Evolutionary conservation across 37 sponge, comb jelly and placozoan species (phyloP).

Genomic region (Petrosia ficiformis): DNA sequence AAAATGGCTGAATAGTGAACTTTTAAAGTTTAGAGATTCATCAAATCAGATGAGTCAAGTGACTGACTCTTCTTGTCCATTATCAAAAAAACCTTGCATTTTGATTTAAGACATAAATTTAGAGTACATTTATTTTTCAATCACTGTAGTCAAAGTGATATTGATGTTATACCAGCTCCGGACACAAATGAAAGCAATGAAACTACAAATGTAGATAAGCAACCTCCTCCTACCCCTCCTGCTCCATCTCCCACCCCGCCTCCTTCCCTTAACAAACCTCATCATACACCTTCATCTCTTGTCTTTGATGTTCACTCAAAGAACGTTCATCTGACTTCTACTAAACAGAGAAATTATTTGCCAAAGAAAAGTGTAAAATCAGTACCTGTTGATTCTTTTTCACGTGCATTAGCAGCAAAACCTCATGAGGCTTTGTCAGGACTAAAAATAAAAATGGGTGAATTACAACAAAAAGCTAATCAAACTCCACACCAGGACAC

Average conservation of each 20-base stretch:
- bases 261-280: not conserved
- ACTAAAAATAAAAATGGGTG: not conserved
- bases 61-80: too few relatives aligned
- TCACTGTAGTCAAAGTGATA: too few relatives aligned
- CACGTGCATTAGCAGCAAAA: slow-evolving; percentile 19
- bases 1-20: too few relatives aligned
- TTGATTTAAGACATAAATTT: too few relatives aligned
- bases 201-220: too few relatives aligned
- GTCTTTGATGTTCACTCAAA: slow-evolving; percentile 2
- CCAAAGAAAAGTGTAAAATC: not conserved
- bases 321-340: not conserved
- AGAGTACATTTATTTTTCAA: too few relatives aligned
- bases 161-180: too few relatives aligned
- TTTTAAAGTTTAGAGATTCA: too few relatives aligned
- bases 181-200: too few relatives aligned
- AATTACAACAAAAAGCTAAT: not conserved
- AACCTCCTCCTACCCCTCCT: too few relatives aligned
- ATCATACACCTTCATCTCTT: not conserved
- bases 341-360: not conserved
- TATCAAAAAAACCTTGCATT: too few relatives aligned
- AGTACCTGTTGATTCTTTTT: slow-evolving; percentile 25
- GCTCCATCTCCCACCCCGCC: not conserved
- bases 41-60: too few relatives aligned
- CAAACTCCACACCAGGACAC: not conserved
- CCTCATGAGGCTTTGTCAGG: slow-evolving; percentile 14